These are phyloP conservation scores for Chloebia gouldiae DNA, from an alignment of 2,113 vertebrate genomes.

Conservation along the genomic window DNA sequence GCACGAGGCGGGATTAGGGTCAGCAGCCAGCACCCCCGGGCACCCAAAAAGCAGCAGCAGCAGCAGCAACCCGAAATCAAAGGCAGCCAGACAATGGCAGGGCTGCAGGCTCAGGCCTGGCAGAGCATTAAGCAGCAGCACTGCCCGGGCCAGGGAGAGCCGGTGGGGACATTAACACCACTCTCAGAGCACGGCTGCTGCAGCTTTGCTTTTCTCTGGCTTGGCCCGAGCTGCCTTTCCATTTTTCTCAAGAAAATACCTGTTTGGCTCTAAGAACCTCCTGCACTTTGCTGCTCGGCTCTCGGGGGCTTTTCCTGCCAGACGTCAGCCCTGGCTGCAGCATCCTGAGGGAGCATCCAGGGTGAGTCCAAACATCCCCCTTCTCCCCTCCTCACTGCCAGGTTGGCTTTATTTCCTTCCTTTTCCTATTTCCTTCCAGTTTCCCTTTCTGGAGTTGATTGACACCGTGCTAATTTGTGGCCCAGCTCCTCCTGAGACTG, in stretches of 20 bases:
- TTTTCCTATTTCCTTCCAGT: background rate
- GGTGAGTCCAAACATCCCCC: background rate
- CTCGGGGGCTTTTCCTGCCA: background rate
- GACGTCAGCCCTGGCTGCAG: background rate
- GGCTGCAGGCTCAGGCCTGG: background rate
- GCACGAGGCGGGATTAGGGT: background rate
- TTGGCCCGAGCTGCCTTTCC: background rate
- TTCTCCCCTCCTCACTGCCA: background rate
- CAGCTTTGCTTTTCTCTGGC: background rate
- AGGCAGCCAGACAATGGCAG: background rate
- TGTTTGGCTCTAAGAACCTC: background rate
- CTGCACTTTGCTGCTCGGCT: background rate
- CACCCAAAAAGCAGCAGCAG: background rate
- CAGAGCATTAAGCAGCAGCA: conserved; percentile 39
- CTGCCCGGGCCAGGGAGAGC: background rate
- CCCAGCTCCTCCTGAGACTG: background rate
- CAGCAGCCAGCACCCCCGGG: background rate
- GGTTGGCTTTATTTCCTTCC: background rate
- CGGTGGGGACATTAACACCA: background rate
- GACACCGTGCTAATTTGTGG: background rate
- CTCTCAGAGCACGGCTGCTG: background rate
- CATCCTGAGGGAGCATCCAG: background rate
- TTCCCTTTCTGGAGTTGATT: background rate
- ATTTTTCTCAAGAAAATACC: conserved; percentile 3
- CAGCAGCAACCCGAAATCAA: background rate